These are phyloP conservation scores for Syrmaticus mikado DNA, from an alignment of 2,113 vertebrate species.

Conservation along the genomic window DNA sequence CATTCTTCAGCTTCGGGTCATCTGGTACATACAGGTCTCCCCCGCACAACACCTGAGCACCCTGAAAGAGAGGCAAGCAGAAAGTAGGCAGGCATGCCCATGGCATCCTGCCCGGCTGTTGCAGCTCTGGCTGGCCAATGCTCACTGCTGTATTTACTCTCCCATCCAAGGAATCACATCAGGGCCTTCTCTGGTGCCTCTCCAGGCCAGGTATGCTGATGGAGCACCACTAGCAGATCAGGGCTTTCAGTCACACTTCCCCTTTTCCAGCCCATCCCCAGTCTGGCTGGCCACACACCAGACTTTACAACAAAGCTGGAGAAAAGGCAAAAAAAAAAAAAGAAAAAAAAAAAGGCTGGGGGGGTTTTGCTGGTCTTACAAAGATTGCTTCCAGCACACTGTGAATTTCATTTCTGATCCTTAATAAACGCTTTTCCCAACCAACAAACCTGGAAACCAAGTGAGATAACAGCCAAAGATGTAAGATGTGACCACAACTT, in stretches of 20 bases:
- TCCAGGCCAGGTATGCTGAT: background rate
- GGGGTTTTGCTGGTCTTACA: background rate
- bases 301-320: background rate
- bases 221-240: background rate
- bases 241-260: background rate
- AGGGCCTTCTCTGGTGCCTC: background rate
- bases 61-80: constrained; percentile 76
- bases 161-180: rapidly evolving
- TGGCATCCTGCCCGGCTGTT: background rate
- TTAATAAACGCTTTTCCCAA: background rate
- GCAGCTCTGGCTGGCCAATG: background rate
- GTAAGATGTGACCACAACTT: background rate
- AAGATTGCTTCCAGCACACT: background rate
- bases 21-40: constrained; percentile 84
- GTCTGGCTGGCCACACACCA: background rate
- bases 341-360: background rate
- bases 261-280: background rate
- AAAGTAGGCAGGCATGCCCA: background rate
- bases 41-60: constrained; percentile 90
- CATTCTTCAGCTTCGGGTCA: constrained; percentile 89
- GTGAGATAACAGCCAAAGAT: rapidly evolving
- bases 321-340: background rate
- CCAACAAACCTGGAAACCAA: background rate
- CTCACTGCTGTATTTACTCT: background rate
- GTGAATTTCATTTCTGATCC: background rate